Conservation (phyloP, 2,113 vertebrate genomes). For the Indri indri region DNA sequence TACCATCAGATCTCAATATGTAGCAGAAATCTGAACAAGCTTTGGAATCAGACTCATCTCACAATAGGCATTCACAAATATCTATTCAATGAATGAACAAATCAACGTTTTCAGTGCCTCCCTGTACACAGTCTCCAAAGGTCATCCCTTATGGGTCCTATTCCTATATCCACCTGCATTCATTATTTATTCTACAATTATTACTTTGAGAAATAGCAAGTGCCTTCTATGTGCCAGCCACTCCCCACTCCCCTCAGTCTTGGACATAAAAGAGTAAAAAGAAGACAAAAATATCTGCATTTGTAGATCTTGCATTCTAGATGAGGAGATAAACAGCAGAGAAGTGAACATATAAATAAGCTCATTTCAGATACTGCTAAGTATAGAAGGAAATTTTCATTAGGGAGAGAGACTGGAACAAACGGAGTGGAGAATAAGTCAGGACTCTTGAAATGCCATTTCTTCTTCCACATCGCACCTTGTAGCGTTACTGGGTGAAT, state of each 20-base stretch:
- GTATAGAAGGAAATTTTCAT: background rate
- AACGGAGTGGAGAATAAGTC: background rate
- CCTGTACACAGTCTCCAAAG: background rate
- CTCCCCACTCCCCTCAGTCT: background rate
- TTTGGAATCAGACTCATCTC: background rate
- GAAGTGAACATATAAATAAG: background rate
- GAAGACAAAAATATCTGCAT: background rate
- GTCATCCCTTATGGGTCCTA: background rate
- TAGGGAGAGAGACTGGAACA: background rate
- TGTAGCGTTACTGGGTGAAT: slow-evolving; percentile 89
- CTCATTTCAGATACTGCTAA: background rate
- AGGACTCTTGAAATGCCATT: background rate
- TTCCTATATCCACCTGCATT: background rate
- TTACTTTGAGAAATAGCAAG: background rate
- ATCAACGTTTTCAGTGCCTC: background rate
- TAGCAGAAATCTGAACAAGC: background rate
- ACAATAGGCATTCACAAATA: background rate
- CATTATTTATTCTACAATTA: background rate
- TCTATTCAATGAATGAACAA: background rate
- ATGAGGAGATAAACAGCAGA: background rate
- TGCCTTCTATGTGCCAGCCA: background rate
- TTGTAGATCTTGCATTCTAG: background rate
- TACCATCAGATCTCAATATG: background rate
- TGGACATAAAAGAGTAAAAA: background rate
- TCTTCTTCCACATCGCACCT: background rate